Evolutionary conservation across 2,888 invertebrate genomes (phyloP), one percentile per base, ranked within the genome.

Genomic region (Chrysolina americana): DNA sequence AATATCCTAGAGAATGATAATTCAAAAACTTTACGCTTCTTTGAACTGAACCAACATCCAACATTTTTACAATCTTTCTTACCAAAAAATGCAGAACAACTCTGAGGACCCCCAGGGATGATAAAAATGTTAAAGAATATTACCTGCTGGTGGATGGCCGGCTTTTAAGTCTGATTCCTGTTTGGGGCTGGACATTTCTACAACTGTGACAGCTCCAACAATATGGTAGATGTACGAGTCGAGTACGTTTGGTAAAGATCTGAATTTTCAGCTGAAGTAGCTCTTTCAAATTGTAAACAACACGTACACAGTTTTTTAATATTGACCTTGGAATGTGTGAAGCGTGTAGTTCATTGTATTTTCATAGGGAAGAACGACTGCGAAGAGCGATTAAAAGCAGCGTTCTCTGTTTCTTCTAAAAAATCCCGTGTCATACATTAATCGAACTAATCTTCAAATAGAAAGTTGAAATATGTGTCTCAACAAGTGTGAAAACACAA

Each of bases 111-210:
- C 36, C 4, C 36, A 36, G 36, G 36, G 36, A 28, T 8, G 8
- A 8, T 36, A 6, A 36, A 2, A 28, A 36, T 36, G 3, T 36
- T 5, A 53, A 6, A 13, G 11, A 65, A 53, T 6, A 87, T 90
- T 90, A 97, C 97, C 94, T 91, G 97, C 97, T 83, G 96, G 96
- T 80, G 95, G 95, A 89, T 97, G 97, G 73, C 96, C 96, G 79
- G 93, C 96, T 86, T 96, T 95, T 50, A 95, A 90, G 87, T 94
- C 93, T 72, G 91, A 87, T 80, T 93, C 93, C 82, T 90, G 92
- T 83, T 93, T 91, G 81, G 87, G 85, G 74, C 85, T 87, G 81
- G 93, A 90, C 91, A 91, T 91, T 74, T 65, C 80, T 23, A 19
- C n/a, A 53, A 36, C 13, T 64, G 62, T 71, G 71, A 63, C 73